Evolutionary conservation across 1,140 invertebrate species (phyloP), one percentile per base, ranked within the genome.

Genomic region (Triops cancriformis): DNA sequence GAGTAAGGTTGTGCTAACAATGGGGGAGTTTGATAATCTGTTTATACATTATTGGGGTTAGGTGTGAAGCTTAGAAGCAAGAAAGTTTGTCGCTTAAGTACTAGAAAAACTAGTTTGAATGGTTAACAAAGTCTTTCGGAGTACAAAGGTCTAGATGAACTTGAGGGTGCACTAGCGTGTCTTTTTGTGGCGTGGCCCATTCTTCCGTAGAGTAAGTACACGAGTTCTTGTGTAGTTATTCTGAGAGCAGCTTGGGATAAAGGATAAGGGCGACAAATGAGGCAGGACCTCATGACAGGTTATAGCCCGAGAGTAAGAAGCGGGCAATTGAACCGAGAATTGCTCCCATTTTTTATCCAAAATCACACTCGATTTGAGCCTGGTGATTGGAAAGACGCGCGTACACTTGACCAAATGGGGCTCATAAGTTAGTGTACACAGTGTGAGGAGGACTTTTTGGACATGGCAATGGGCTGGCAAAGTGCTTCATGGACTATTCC

Each of bases 321-420:
- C 51, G 51, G 51, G 51, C 51, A 64, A 64, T 64, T 64, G 51
- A 64, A 64, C 51, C 51, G 51, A 23, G 51, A 23, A 64, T 37
- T 64, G 51, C 51, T 5, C 51, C 23, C 51, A 64, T 64, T 64
- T 64, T 64, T 64, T 64, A 64, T 23, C 51, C 51, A 23, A 64
- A 64, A 64, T 64, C 51, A 64, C 51, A 64, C 51, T 64, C 51
- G 51, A 64, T 64, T 64, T 64, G n/a, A 64, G 51, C 51, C 51
- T 23, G 51, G 51, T 64, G 51, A 64, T 64, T 64, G 51, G 51
- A 64, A 64, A 64, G 51, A 64, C 51, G 7, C 51, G 51, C 51
- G 14, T 64, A 14, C 51, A 64, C 51, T 64, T 64, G 51, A 64
- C 51, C 51, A 64, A 64, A 64, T 64, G 51, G 51, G 51, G 10